Percentiles rank a stretch among this genome's conserved stretches.
phyloP scores from a whole-genome alignment of 2,888 invertebrate genomes.

The Clanis bilineata region DNA sequence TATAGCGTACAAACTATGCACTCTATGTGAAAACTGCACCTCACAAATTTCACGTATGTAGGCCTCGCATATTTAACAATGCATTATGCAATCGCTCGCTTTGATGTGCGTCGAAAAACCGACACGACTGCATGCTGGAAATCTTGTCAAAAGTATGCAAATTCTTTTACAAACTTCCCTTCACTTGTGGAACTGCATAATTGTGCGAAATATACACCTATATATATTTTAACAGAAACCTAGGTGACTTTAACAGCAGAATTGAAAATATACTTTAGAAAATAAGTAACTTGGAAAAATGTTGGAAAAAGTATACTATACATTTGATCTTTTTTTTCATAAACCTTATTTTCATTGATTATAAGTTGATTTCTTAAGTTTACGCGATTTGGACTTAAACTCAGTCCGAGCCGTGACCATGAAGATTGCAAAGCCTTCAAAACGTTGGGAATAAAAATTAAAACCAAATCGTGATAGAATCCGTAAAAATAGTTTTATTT shows the following conservation, averaged over 20 bases:
- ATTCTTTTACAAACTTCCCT: background rate
- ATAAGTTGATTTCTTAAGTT: no score
- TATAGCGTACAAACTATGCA: background rate
- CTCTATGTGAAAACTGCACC: background rate
- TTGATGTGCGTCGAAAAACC: background rate
- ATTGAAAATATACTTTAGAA: no score
- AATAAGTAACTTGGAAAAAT: no score
- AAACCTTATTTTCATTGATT: no score
- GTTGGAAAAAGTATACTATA: no score
- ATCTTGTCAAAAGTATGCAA: conserved; percentile 1
- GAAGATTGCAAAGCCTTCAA: no score
- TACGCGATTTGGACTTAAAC: no score
- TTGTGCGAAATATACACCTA: background rate
- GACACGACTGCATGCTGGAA: background rate
- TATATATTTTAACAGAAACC: background rate
- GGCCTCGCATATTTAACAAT: background rate
- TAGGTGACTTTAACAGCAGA: background rate
- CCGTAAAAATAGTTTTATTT: no score
- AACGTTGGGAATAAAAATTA: no score
- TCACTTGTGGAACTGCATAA: background rate
- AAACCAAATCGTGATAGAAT: no score
- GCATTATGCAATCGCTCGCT: conserved; percentile 1
- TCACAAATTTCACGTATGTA: background rate
- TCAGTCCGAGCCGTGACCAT: no score
- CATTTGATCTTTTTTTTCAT: no score